Evolutionary conservation across 2,888 invertebrate species (phyloP), one percentile per base, ranked within the genome.

Genomic region (Cylloceria caligata): DNA sequence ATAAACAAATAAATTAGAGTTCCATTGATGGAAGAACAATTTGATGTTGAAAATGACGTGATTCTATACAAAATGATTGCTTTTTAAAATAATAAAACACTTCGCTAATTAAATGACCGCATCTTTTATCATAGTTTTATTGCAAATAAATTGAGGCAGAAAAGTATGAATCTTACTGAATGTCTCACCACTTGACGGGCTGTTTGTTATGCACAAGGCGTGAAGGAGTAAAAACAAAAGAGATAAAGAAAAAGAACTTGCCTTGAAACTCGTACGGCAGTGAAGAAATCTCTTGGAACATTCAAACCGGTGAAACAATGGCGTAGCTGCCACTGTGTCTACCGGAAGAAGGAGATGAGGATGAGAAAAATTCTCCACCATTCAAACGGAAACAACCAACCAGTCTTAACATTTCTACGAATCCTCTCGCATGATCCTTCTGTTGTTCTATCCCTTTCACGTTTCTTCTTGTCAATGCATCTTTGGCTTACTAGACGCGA

Each of bases 381-480:
- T 3, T 4, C 30, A 30, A 30, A 30, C 30, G 30, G n/a, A 11
- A 67, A 13, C 42, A 6, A 24, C 24, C 45, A 67, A 65, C 24
- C 45, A 67, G 45, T 65, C 64, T 65, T 27, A 30, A 30, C 45
- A 27, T 30, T 47, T 30, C 30, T 11, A 27, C 65, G 16, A 24
- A 24, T 6, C 52, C 52, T 62, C 36, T 9, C 30, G 7, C 19
- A n/a, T 11, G 65, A 19, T 67, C 27, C 47, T 27, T 45, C 19
- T 39, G 27, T 67, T 45, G 30, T 67, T 62, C 62, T 42, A 42
- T 13, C 42, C 42, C 52, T 30, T 16, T 16, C 45, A 30, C 30
- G 30, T 45, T 52, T 36, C 36, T 24, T 21, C 27, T 36, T 45
- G 57, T 64, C 64, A 21, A 55, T 71, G 39, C 55, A 13, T n/a